A percentile compares a stretch with the other conserved stretches of the same genome.
These are phyloP conservation scores for Hydrochoerus hydrochaeris DNA, from an alignment of 2,113 vertebrate species.

Conservation along the genomic window DNA sequence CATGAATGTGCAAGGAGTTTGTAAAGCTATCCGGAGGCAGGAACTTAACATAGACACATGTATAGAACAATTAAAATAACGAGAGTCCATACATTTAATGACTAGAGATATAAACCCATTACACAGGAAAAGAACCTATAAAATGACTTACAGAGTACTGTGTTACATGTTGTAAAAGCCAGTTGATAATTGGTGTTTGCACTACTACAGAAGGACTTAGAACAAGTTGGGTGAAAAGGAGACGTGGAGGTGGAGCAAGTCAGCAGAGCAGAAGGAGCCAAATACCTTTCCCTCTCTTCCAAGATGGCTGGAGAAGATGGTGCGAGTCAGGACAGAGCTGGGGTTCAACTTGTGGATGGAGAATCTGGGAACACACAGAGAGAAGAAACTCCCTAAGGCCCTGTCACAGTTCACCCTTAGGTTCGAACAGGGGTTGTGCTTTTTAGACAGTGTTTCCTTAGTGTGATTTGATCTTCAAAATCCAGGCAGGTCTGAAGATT, in stretches of 20 bases:
- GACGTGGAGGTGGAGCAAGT: no score
- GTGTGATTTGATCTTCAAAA: slow-evolving; percentile 5
- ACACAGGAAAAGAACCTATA: neutral
- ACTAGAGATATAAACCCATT: slow-evolving; percentile 20
- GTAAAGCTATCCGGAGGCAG: neutral
- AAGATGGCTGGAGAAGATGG: neutral
- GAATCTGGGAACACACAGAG: neutral
- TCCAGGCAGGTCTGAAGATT: neutral
- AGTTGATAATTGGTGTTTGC: neutral
- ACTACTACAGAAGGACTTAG: neutral
- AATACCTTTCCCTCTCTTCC: neutral
- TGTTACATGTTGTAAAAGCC: slow-evolving; percentile 8
- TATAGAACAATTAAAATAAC: neutral
- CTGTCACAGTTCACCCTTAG: neutral
- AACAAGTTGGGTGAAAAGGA: neutral
- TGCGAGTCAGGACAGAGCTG: neutral
- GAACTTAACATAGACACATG: neutral
- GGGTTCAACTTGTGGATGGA: neutral
- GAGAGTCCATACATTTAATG: neutral
- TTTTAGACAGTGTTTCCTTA: slow-evolving; percentile 19
- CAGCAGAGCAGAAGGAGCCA: fast-evolving
- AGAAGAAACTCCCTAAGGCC: neutral
- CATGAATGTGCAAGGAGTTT: neutral
- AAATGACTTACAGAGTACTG: neutral
- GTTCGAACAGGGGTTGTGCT: neutral